phyloP scores from a whole-genome alignment of 2,888 invertebrate species.

The Lochmaea crataegi region DNA sequence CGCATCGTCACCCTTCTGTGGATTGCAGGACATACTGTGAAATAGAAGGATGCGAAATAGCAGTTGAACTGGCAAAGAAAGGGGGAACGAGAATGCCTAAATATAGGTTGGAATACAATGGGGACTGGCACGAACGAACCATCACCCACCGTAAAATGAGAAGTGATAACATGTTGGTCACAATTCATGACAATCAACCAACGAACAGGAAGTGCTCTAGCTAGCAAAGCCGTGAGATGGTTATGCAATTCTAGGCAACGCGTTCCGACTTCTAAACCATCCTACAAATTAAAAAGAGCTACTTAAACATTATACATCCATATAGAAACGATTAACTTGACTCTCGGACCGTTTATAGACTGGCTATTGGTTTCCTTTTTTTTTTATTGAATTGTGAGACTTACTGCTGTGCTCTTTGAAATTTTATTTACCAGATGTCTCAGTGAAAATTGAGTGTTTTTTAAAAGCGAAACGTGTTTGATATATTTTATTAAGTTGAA shows the following conservation, averaged over 20 bases:
- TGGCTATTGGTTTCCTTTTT: slow-evolving; percentile 14
- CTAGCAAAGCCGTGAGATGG: slow-evolving; percentile 55
- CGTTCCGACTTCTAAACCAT: slow-evolving; percentile 59
- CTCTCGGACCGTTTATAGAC: slow-evolving; percentile 28
- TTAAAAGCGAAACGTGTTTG: background rate
- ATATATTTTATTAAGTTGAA: background rate
- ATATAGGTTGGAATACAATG: too few species aligned
- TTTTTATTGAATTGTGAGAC: slow-evolving; percentile 25
- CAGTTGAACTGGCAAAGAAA: too few species aligned
- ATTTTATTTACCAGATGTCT: slow-evolving; percentile 10
- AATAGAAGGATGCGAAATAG: too few species aligned
- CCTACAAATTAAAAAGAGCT: slow-evolving; percentile 58
- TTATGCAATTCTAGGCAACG: slow-evolving; percentile 56
- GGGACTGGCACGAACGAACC: too few species aligned
- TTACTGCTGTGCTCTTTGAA: background rate
- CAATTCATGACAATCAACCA: too few species aligned
- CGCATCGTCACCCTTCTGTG: too few species aligned
- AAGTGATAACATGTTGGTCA: too few species aligned
- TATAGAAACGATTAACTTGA: slow-evolving; percentile 32
- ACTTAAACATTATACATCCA: slow-evolving; percentile 37
- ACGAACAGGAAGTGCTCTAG: slow-evolving; percentile 56
- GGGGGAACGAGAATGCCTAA: too few species aligned
- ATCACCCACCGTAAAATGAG: too few species aligned
- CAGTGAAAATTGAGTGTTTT: slow-evolving; percentile 4
- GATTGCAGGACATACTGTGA: too few species aligned